Evolutionary conservation across 2,797 vertebrate genomes (phyloP).

Genomic region (Coregonus suidteri): DNA sequence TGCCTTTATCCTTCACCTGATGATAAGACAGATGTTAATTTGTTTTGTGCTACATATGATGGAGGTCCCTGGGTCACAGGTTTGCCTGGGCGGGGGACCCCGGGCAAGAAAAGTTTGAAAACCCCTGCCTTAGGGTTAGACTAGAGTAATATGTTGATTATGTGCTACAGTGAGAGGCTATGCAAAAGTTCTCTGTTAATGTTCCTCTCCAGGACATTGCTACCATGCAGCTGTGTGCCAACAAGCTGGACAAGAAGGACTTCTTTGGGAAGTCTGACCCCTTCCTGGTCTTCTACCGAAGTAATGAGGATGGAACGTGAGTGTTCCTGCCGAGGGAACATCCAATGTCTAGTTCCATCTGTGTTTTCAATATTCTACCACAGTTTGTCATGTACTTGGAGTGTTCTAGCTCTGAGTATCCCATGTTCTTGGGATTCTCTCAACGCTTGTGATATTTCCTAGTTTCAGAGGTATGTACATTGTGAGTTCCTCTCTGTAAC

Average conservation of each 20-base stretch:
- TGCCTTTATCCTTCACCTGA: too few relatives aligned
- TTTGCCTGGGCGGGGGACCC: too few relatives aligned
- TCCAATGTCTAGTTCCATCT: background rate
- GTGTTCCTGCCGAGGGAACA: conserved; percentile 37
- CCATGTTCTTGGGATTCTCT: background rate
- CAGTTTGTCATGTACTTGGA: background rate
- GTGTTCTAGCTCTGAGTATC: background rate
- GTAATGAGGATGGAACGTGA: conserved; percentile 97
- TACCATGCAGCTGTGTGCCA: conserved; percentile 96
- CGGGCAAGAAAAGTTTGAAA: too few relatives aligned
- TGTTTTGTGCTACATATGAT: too few relatives aligned
- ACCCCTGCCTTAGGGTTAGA: background rate
- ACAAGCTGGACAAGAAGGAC: conserved; percentile 98
- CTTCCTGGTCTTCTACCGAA: conserved; percentile 96
- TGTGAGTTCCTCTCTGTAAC: conserved; percentile 1
- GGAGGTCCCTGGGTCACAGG: too few relatives aligned
- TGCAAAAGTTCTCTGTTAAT: background rate
- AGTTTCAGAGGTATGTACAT: background rate
- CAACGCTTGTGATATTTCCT: background rate
- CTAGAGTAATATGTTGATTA: background rate
- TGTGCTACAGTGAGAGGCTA: background rate
- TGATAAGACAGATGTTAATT: too few relatives aligned
- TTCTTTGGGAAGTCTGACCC: conserved; percentile 98
- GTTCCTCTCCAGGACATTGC: conserved; percentile 81
- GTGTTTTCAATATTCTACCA: background rate